These are phyloP conservation scores for Henricia sp. DNA, from an alignment of 53 echinoderm and acorn worm species.

Conservation along the genomic window DNA sequence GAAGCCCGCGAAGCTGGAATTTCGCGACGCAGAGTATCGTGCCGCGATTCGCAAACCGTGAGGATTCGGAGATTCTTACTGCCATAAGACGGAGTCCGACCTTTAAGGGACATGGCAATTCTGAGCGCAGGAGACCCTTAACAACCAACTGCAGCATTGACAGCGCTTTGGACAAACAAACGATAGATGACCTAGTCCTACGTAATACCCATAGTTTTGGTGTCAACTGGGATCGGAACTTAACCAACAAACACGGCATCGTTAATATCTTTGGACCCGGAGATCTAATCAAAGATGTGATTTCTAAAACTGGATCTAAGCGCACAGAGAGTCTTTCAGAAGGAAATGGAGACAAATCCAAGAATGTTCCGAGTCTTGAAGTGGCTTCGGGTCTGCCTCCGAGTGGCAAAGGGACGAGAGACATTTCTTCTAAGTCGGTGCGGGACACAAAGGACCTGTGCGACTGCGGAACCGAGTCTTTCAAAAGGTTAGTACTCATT, in stretches of 20 bases:
- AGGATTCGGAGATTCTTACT: constrained; percentile 51
- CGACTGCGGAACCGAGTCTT: constrained; percentile 14
- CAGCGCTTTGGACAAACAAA: constrained; percentile 32
- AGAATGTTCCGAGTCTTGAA: background rate
- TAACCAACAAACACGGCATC: constrained; percentile 1
- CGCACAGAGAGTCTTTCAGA: background rate
- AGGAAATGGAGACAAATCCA: background rate
- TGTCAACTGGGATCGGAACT: constrained; percentile 9
- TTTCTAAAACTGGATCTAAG: constrained; percentile 34
- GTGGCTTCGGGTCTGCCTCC: constrained; percentile 37
- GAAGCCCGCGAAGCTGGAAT: constrained; percentile 63
- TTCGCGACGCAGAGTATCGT: constrained; percentile 67
- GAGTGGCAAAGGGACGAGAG: constrained; percentile 5
- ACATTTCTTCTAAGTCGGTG: background rate
- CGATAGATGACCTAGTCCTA: background rate
- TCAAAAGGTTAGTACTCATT: constrained; percentile 15
- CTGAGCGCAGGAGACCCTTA: constrained; percentile 41
- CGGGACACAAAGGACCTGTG: constrained; percentile 15
- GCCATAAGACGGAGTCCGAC: constrained; percentile 63
- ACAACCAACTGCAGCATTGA: constrained; percentile 46
- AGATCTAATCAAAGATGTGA: constrained; percentile 45
- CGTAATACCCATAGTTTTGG: background rate
- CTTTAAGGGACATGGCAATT: background rate
- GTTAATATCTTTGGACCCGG: constrained; percentile 46
- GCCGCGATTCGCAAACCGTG: constrained; percentile 64